Conservation (phyloP, 2,888 invertebrate genomes). For the Ectemnius cavifrons region DNA sequence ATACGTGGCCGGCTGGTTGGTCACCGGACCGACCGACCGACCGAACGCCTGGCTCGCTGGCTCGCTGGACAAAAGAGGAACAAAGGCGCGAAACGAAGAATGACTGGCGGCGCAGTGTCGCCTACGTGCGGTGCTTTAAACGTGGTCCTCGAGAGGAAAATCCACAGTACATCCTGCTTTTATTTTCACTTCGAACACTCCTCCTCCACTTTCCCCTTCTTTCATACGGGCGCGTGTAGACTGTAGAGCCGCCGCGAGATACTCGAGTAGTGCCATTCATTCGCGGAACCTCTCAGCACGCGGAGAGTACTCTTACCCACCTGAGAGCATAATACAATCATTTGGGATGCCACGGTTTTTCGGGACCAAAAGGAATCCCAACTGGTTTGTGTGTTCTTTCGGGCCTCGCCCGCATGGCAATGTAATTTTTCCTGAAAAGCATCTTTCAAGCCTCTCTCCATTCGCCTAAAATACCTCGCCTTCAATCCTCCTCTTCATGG, state of each 20-base stretch:
- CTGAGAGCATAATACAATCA: conserved; percentile 39
- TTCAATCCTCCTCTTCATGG: no score
- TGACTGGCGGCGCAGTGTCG: conserved; percentile 19
- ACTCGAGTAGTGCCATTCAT: conserved; percentile 45
- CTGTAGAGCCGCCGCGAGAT: conserved; percentile 15
- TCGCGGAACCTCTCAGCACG: conserved; percentile 40
- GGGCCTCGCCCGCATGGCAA: background rate
- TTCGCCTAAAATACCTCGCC: background rate
- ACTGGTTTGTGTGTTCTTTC: conserved; percentile 17
- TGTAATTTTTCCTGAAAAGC: conserved; percentile 12
- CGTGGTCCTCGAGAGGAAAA: conserved; percentile 33
- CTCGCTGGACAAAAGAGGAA: background rate
- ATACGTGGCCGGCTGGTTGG: background rate
- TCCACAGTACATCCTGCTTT: conserved; percentile 28
- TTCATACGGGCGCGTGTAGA: conserved; percentile 22
- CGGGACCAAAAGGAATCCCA: conserved; percentile 18
- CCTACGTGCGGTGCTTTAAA: conserved; percentile 51
- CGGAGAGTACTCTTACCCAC: conserved; percentile 23
- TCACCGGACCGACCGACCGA: no score
- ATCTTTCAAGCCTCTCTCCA: background rate
- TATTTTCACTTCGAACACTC: conserved; percentile 48
- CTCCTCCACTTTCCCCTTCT: conserved; percentile 39
- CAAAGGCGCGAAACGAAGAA: conserved; percentile 4
- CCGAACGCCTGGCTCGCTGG: no score
- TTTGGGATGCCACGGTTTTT: conserved; percentile 38